phyloP scores from a whole-genome alignment of 2,888 invertebrate species.

The Melieria picta region DNA sequence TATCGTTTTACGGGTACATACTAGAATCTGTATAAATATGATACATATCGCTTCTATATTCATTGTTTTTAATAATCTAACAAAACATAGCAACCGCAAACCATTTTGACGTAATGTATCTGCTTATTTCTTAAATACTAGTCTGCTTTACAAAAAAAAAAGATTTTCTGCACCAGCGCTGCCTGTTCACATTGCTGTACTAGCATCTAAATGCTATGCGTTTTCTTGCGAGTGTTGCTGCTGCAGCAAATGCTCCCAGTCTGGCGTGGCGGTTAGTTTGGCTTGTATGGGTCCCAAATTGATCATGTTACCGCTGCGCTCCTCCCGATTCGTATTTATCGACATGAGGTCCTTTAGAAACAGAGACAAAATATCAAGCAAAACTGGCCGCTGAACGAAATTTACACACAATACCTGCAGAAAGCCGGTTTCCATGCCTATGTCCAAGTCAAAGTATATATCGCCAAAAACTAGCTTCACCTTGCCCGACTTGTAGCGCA shows the following conservation, averaged over 20 bases:
- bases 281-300: conserved; percentile 70
- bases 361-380: background rate
- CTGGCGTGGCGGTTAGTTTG: conserved; percentile 70
- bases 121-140: too few relatives aligned
- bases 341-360: conserved; percentile 68
- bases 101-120: too few relatives aligned
- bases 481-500: conserved; percentile 71
- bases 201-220: conserved; percentile 34
- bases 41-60: too few relatives aligned
- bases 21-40: too few relatives aligned
- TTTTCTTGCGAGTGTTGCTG: conserved; percentile 44
- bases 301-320: conserved; percentile 70
- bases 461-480: conserved; percentile 70
- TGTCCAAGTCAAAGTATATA: conserved; percentile 70
- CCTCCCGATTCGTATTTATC: conserved; percentile 67
- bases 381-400: background rate
- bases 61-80: too few relatives aligned
- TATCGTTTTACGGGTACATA: too few relatives aligned
- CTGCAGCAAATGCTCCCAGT: conserved; percentile 67
- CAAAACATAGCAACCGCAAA: too few relatives aligned
- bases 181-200: too few relatives aligned
- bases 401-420: conserved; percentile 61
- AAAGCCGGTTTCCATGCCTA: conserved; percentile 71
- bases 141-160: background rate
- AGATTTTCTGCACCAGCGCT: too few relatives aligned